These are phyloP conservation scores for Leptodactylus fallax DNA, from an alignment of 2,797 vertebrate genomes.

Conservation along the genomic window DNA sequence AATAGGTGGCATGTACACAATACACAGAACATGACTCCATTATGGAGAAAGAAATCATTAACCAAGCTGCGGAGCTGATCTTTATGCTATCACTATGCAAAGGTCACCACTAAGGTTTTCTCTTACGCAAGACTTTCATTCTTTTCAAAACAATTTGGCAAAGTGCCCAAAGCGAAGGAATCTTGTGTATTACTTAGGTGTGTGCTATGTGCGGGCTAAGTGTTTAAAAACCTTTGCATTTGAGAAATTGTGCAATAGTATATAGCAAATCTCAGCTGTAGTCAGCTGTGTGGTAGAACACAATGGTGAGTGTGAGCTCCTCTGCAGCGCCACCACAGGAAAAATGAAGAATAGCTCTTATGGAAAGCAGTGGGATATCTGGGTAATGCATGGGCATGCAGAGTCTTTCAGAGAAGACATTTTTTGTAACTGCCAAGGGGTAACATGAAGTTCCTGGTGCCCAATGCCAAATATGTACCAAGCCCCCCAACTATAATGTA, in stretches of 20 bases:
- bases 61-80: not conserved
- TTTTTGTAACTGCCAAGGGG: too few species aligned
- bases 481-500: too few species aligned
- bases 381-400: too few species aligned
- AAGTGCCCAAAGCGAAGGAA: not conserved
- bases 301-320: too few species aligned
- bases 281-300: not conserved
- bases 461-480: too few species aligned
- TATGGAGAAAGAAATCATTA: slow-evolving; percentile 25
- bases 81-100: slow-evolving; percentile 28
- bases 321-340: too few species aligned
- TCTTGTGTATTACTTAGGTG: not conserved
- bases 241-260: not conserved
- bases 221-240: not conserved
- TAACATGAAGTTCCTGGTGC: too few species aligned
- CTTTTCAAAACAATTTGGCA: not conserved
- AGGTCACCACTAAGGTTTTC: slow-evolving; percentile 28
- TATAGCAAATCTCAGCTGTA: too few species aligned
- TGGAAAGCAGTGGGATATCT: too few species aligned
- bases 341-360: too few species aligned
- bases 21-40: not conserved
- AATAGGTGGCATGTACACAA: not conserved
- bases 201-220: not conserved
- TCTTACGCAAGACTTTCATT: slow-evolving; percentile 19
- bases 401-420: too few species aligned